A percentile compares a stretch with the other conserved stretches of the same genome.
Evolutionary conservation across 1,140 invertebrate genomes (phyloP).

Genomic region (Antheraea mylitta): DNA sequence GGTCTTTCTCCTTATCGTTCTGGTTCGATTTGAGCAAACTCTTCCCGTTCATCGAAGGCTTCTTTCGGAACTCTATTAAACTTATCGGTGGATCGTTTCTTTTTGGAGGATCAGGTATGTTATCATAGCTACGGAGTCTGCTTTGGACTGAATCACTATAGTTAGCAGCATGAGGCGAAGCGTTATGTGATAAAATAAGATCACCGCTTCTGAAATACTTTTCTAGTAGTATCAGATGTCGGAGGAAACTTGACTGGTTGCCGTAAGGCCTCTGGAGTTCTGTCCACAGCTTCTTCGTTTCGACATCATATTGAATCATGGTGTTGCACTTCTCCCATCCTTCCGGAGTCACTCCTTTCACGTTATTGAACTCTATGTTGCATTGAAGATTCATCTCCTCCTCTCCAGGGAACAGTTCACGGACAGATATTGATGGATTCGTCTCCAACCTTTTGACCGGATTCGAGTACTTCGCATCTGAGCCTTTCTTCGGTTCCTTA

Average conservation of each 20-base stretch:
- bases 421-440: conserved; percentile 89
- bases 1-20: conserved; percentile 43
- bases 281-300: conserved; percentile 89
- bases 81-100: conserved; percentile 46
- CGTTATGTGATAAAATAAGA: conserved; percentile 84
- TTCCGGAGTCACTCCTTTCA: conserved; percentile 84
- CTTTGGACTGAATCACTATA: conserved; percentile 90
- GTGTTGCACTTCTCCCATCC: conserved; percentile 90
- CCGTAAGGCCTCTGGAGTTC: conserved; percentile 90
- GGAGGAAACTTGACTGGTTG: conserved; percentile 89
- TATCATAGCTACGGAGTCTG: conserved; percentile 87
- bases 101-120: conserved; percentile 59
- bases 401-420: conserved; percentile 88
- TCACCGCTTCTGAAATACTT: conserved; percentile 90
- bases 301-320: conserved; percentile 89
- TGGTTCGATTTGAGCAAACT: conserved; percentile 73
- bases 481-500: conserved; percentile 57
- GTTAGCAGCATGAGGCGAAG: conserved; percentile 85
- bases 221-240: conserved; percentile 89
- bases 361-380: conserved; percentile 84
- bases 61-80: conserved; percentile 71
- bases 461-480: conserved; percentile 66
- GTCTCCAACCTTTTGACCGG: conserved; percentile 81
- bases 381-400: conserved; percentile 89
- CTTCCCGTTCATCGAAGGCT: conserved; percentile 63